phyloP scores from a whole-genome alignment of 37 sponge, comb jelly and placozoan genomes.

The Dysidea cf. avara region DNA sequence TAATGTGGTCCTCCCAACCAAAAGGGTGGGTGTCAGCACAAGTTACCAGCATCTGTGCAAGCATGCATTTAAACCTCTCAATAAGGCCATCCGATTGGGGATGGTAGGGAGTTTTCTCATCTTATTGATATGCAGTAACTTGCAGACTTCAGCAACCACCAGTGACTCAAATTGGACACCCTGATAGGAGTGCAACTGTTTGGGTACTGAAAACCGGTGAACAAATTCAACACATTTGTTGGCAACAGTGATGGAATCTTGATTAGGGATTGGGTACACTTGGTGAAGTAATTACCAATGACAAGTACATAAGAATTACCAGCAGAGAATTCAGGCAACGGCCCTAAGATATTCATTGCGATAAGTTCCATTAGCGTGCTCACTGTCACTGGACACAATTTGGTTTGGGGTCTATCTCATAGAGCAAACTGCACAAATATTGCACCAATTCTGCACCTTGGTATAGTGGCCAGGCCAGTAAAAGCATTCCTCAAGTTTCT shows the following conservation, averaged over 20 bases:
- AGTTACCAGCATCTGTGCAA: too few species aligned
- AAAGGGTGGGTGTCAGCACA: too few species aligned
- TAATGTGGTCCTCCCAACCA: too few species aligned
- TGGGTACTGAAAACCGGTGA: background rate
- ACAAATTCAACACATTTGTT: background rate
- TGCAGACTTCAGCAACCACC: too few species aligned
- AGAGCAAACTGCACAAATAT: background rate
- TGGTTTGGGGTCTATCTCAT: background rate
- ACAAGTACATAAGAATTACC: slow-evolving; percentile 14
- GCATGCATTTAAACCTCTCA: too few species aligned
- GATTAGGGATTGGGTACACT: slow-evolving; percentile 11
- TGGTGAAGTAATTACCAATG: slow-evolving; percentile 4
- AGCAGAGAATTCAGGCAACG: background rate
- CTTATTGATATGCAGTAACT: too few species aligned
- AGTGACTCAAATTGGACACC: too few species aligned
- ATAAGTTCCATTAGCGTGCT: slow-evolving; percentile 1
- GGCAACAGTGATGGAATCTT: slow-evolving; percentile 8
- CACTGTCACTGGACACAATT: background rate
- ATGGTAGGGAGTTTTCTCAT: too few species aligned
- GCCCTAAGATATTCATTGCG: slow-evolving; percentile 5
- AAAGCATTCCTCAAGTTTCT: background rate
- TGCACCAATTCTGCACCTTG: background rate
- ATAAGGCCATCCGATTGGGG: too few species aligned
- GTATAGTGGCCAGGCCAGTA: slow-evolving; percentile 14
- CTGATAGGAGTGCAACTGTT: too few species aligned